Base-by-base conservation (phyloP, 2,888 invertebrate species). In the Synergus japonicus region DNA sequence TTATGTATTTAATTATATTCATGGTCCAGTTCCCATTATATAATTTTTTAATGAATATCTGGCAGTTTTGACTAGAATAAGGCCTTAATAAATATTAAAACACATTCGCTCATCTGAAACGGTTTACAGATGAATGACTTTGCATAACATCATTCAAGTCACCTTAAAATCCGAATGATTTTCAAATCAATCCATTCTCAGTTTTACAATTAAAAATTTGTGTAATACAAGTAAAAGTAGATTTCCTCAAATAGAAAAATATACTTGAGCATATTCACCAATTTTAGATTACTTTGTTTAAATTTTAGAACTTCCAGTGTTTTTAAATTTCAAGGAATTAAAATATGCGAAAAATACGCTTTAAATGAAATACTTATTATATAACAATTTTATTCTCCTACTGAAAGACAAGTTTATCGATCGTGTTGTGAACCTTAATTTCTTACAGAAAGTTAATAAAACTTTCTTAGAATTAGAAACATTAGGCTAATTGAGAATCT, bases 401-500 rank as follows among this genome's bases (percentile, higher is more conserved):
- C n/a, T 54, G 54, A 54, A 54, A 54, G 54, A 54, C 54, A 8
- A n/a, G 54, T 54, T 54, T 54, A 54, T 54, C 54, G n/a, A 54
- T 54, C 54, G 8, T 54, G 7, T 54, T 54, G 54, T 15, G 54
- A 54, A n/a, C 7, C 54, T n/a, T 54, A n/a, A 54, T 54, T 54
- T n/a, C 54, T 54, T n/a, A 54, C 13, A 54, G 54, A 54, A 7
- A n/a, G 8, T 54, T 8, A 54, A n/a, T 54, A 54, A 54, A 54
- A 54, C 7, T 1, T 54, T n/a, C 54, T n/a, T 54, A n/a, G 8
- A 54, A 54, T 54, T 54, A 54, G n/a, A 54, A 54, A 54, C 54
- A 54, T 54, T n/a, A n/a, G 2, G n/a, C n/a, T 54, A 54, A n/a
- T 54, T 54, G 54, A 54, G 54, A 54, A n/a, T 54, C 54, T 15